Conservation (phyloP, 2,797 vertebrate species). For the Pyrrhura leucotis region DNA sequence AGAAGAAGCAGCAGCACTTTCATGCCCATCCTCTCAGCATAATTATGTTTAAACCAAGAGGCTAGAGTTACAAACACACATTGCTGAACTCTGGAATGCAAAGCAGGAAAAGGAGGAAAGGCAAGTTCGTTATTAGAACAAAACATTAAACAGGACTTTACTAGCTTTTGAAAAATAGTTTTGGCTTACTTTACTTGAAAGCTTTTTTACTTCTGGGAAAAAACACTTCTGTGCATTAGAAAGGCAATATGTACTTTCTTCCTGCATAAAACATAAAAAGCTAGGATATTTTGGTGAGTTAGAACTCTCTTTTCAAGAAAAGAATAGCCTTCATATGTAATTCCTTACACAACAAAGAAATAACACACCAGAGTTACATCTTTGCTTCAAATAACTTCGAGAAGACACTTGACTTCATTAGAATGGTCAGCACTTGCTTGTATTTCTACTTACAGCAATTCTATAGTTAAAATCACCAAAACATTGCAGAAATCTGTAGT, state of each 20-base stretch:
- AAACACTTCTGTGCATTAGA: background rate
- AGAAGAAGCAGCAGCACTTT: background rate
- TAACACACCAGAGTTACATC: background rate
- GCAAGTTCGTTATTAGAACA: background rate
- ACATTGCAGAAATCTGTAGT: background rate
- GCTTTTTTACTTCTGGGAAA: background rate
- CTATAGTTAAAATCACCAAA: background rate
- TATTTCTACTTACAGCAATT: background rate
- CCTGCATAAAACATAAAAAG: background rate
- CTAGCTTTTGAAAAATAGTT: background rate
- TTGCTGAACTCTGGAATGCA: background rate
- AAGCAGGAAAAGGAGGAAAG: background rate
- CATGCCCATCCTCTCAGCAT: background rate
- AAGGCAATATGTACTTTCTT: background rate
- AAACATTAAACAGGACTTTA: background rate
- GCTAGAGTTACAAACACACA: background rate
- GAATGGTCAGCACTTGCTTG: background rate
- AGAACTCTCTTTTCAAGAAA: background rate
- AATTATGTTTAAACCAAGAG: background rate
- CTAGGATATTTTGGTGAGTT: background rate
- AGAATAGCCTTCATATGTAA: background rate
- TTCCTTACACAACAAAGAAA: background rate
- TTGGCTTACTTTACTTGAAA: background rate
- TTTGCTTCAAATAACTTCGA: background rate
- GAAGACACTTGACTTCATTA: background rate